These are phyloP conservation scores for Hirtodrosophila cameraria DNA, from an alignment of 2,888 invertebrate species.

Conservation along the genomic window DNA sequence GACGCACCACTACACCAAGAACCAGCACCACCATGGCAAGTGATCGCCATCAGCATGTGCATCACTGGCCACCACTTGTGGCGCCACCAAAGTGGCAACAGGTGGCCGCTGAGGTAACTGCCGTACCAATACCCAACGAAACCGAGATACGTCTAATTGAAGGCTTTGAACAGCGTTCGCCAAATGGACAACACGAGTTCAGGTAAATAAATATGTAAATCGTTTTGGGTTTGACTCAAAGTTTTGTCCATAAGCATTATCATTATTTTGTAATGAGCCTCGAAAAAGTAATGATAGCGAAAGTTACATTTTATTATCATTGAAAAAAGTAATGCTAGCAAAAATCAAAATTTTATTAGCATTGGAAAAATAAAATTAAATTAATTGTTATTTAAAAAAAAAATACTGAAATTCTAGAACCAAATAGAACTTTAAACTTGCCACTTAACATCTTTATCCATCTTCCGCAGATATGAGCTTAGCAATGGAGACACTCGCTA, in stretches of 20 bases:
- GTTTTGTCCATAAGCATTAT: too few relatives aligned
- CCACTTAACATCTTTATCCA: too few relatives aligned
- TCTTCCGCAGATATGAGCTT: constrained; percentile 65
- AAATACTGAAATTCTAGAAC: too few relatives aligned
- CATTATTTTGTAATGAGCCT: too few relatives aligned
- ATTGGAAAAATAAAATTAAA: too few relatives aligned
- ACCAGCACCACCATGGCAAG: constrained; percentile 26
- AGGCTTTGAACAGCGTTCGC: constrained; percentile 54
- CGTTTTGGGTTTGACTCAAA: too few relatives aligned
- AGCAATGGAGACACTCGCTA: constrained; percentile 81
- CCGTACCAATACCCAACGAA: neutral
- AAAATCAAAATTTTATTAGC: too few relatives aligned
- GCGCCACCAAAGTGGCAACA: constrained; percentile 1
- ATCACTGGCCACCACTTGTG: constrained; percentile 44
- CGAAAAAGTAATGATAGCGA: too few relatives aligned
- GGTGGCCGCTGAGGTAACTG: neutral
- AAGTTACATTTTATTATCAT: too few relatives aligned
- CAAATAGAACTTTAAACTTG: neutral
- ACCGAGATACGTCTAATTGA: constrained; percentile 62
- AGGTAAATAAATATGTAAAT: constrained; percentile 54
- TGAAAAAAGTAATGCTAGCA: too few relatives aligned
- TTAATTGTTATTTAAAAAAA: too few relatives aligned
- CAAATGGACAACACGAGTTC: constrained; percentile 73
- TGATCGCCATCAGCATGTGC: constrained; percentile 40
- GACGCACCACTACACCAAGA: constrained; percentile 35